Percentiles rank a stretch among this genome's conserved stretches.
Conservation (phyloP, 2,797 vertebrate species). For the Chlorospingus flavigularis region DNA sequence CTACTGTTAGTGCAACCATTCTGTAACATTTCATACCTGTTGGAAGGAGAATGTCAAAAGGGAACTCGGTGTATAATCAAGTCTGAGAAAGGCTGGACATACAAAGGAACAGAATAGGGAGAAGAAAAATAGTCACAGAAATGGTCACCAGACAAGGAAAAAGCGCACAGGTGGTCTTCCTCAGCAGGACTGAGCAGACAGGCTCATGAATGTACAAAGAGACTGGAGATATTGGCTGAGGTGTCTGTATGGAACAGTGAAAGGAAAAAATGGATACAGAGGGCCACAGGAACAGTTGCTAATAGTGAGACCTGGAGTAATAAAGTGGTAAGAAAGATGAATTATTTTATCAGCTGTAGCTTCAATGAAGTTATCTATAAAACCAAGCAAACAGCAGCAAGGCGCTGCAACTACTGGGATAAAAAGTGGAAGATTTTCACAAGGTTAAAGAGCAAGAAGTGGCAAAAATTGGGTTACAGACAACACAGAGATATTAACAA, state of each 20-base stretch:
- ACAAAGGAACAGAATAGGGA: neutral
- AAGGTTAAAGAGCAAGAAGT: neutral
- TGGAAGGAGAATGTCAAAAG: slow-evolving; percentile 6
- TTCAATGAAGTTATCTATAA: neutral
- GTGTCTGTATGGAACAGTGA: neutral
- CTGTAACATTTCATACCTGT: neutral
- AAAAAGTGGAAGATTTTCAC: neutral
- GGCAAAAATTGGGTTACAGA: neutral
- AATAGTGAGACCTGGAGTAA: neutral
- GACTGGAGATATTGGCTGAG: neutral
- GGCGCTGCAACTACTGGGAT: neutral
- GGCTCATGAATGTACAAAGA: neutral
- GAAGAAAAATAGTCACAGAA: slow-evolving; percentile 6
- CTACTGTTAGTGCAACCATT: neutral
- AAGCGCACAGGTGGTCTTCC: neutral
- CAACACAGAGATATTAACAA: neutral
- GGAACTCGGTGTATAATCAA: neutral
- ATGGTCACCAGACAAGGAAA: neutral
- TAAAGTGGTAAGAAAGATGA: neutral
- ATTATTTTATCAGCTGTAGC: neutral
- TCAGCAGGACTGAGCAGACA: neutral
- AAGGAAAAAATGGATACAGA: neutral
- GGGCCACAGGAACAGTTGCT: neutral
- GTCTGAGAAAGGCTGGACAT: neutral
- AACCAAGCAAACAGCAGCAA: neutral